Base-by-base conservation (phyloP, 2,888 invertebrate species). In the Apocheima hispidaria region DNA sequence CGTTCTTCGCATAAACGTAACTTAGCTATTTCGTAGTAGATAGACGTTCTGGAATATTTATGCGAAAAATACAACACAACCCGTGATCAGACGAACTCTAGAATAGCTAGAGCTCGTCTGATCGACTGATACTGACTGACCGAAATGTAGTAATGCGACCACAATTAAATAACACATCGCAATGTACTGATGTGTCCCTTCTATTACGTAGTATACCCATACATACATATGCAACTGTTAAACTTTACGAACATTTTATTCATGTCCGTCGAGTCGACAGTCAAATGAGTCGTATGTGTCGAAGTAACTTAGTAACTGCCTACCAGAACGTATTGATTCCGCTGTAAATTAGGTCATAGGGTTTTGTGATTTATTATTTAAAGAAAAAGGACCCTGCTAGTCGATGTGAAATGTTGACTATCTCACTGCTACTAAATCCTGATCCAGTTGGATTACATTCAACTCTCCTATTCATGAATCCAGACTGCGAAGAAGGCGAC, bases 321-420 rank as follows among this genome's bases (percentile, higher is more conserved):
- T 61, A 56, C 57, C 63, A 63, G 63, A 63, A 68, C 30, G 60
- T 77, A 75, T 76, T 71, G 75, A 75, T 77, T 75, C 66, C 67
- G 67, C 67, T 72, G 67, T 69, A 66, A 75, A 72, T 69, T 71
- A 72, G 73, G 75, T 77, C 77, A 74, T 72, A 71, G 71, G 68
- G 68, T 73, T 72, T 75, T 68, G 67, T 57, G 68, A 73, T 78
- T 72, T 73, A 79, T 76, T 74, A 78, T 79, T 78, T 69, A 79
- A 67, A 66, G 59, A 62, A 69, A 68, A 70, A 68, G 71, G 68
- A 70, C 54, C 69, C 65, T 55, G 26, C 60, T 59, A 58, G 60
- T 66, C 63, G 50, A 60, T 58, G 63, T 62, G 48, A 67, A 65
- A 67, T 67, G 65, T 69, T 62, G 64, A 60, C 62, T 65, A 64